Conservation (phyloP, 2,888 invertebrate species). For the Catocala fraxini region DNA sequence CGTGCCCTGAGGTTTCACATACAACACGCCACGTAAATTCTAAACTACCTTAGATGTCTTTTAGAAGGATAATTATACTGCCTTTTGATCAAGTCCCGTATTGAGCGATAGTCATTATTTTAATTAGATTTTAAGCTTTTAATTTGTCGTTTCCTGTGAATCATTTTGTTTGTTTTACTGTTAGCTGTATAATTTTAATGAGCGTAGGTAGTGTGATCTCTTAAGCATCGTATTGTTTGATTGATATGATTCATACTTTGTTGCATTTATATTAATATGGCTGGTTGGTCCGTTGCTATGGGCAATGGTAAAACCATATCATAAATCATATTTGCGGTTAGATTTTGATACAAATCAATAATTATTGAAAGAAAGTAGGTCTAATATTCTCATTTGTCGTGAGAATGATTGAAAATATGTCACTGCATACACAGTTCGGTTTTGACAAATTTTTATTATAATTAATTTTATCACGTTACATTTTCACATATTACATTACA, state of each 20-base stretch:
- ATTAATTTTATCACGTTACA: too few relatives aligned
- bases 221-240: conserved; percentile 4
- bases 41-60: conserved; percentile 29
- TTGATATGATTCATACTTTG: conserved; percentile 2
- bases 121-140: conserved; percentile 42
- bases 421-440: too few relatives aligned
- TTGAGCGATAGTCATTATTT: conserved; percentile 29
- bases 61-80: conserved; percentile 24
- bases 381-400: too few relatives aligned
- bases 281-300: too few relatives aligned
- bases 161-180: conserved; percentile 25
- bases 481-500: too few relatives aligned
- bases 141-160: conserved; percentile 40
- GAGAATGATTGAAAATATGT: too few relatives aligned
- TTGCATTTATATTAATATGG: too few relatives aligned
- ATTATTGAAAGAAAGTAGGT: too few relatives aligned
- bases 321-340: too few relatives aligned
- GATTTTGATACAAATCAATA: too few relatives aligned
- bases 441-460: too few relatives aligned
- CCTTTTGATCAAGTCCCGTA: conserved; percentile 32
- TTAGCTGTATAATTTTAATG: conserved; percentile 18
- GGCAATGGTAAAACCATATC: too few relatives aligned
- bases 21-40: conserved; percentile 27
- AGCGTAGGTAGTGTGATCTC: not conserved
- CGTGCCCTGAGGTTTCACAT: conserved; percentile 40